Evolutionary conservation across 2,888 invertebrate species (phyloP).

Genomic region (Lasioglossum oenotherae): DNA sequence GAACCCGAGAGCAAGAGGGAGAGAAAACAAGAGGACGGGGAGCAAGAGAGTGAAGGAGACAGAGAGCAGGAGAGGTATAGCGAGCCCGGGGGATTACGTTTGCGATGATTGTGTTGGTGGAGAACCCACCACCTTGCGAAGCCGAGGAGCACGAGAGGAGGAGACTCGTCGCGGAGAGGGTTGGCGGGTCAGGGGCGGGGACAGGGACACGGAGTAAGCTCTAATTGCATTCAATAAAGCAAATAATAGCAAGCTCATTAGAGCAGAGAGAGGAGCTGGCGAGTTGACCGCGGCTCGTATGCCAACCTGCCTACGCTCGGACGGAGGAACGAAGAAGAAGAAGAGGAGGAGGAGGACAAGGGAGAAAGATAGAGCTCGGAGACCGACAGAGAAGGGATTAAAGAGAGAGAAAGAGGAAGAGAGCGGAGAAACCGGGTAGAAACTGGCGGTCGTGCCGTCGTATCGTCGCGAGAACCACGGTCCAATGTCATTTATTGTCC

Average conservation of each 20-base stretch:
- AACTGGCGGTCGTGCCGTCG: slow-evolving; percentile 71
- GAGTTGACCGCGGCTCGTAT: slow-evolving; percentile 78
- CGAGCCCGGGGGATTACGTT: slow-evolving; percentile 22
- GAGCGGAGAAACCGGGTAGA: slow-evolving; percentile 73
- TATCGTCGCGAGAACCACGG: slow-evolving; percentile 73
- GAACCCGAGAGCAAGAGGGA: not conserved
- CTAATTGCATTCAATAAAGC: slow-evolving; percentile 84
- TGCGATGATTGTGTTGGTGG: slow-evolving; percentile 22
- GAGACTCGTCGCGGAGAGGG: slow-evolving; percentile 53
- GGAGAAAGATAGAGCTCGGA: slow-evolving; percentile 18
- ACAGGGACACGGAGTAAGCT: slow-evolving; percentile 81
- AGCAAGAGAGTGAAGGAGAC: too few species aligned
- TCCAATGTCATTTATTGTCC: slow-evolving; percentile 78
- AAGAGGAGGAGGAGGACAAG: slow-evolving; percentile 7
- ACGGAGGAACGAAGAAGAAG: slow-evolving; percentile 56
- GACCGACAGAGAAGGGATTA: slow-evolving; percentile 9
- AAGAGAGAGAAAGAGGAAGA: slow-evolving; percentile 54
- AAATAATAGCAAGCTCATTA: slow-evolving; percentile 84
- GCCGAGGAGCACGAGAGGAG: slow-evolving; percentile 44
- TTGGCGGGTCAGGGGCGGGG: slow-evolving; percentile 45
- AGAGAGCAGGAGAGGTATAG: not conserved
- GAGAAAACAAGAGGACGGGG: not conserved
- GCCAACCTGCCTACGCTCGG: slow-evolving; percentile 78
- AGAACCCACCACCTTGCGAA: slow-evolving; percentile 45
- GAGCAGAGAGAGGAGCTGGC: slow-evolving; percentile 79